Evolutionary conservation across 2,797 vertebrate genomes (phyloP).

Genomic region (Ispidina picta): DNA sequence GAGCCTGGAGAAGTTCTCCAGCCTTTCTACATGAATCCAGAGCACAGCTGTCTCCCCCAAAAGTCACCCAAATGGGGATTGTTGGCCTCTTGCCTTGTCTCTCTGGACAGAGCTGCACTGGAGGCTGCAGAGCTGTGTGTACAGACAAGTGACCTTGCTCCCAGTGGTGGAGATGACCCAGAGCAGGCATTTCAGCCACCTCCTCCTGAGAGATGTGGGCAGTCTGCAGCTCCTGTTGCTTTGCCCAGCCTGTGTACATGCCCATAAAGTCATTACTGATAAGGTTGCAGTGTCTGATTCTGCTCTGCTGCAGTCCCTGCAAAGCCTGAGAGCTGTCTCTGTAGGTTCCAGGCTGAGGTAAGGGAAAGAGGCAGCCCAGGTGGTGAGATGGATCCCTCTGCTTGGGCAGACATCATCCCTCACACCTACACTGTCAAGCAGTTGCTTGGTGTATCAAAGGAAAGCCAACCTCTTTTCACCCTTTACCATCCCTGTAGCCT

Average conservation of each 20-base stretch:
- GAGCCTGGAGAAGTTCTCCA: neutral
- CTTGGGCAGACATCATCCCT: neutral
- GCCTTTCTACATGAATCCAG: neutral
- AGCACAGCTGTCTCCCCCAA: neutral
- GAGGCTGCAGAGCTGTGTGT: neutral
- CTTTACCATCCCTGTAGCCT: neutral
- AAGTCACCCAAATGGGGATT: neutral
- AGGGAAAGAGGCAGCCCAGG: neutral
- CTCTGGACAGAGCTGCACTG: neutral
- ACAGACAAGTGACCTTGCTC: neutral
- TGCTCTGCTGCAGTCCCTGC: neutral
- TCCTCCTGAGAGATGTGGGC: neutral
- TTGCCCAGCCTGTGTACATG: fast-evolving
- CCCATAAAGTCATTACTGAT: neutral
- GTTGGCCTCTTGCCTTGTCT: fast-evolving
- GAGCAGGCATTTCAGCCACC: neutral
- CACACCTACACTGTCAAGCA: neutral
- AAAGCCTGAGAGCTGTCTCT: neutral
- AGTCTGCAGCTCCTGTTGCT: neutral
- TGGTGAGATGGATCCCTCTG: fast-evolving
- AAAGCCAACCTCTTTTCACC: neutral
- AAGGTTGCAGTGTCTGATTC: neutral
- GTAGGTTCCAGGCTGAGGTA: neutral
- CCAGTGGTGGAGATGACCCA: fast-evolving
- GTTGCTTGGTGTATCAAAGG: neutral